Base-by-base conservation (phyloP, 2,888 invertebrate genomes). In the Pyralis farinalis region DNA sequence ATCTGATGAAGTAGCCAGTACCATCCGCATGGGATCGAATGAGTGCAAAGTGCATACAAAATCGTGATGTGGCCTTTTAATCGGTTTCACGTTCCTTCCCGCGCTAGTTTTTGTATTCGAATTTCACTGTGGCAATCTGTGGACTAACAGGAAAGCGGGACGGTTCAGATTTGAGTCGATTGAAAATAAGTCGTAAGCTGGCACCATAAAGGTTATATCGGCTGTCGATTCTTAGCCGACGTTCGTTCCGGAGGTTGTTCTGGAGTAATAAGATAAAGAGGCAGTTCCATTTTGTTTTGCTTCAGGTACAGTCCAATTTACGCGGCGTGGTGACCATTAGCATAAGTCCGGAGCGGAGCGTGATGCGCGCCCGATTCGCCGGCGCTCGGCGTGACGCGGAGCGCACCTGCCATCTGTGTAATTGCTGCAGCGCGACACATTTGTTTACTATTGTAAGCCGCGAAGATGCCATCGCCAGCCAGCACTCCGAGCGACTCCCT, bases 31-130 rank as follows among this genome's bases (percentile, higher is more conserved):
- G 64, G 77, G 68, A 79, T 80, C 77, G 66, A 83, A 77, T 77
- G 79, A 86, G 86, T 87, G 85, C 88, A 88, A 86, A 88, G 86
- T 84, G 88, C 86, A 88, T 84, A 85, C 84, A 81, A 76, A 87
- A 86, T 87, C 88, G 88, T 88, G 88, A 87, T 88, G 88, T 73
- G 81, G 83, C 77, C 79, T 80, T 87, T 88, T 87, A 88, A 87
- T 87, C 88, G 87, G 78, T 87, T 86, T 74, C 87, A 86, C 86
- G 86, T 83, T 84, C 74, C 74, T 82, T 81, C 77, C 78, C 78
- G 81, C 73, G 77, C 75, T 77, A 79, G 80, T 85, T 87, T 87
- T 87, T 85, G 84, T 83, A 81, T 85, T 85, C 81, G 76, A 73
- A 82, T 82, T 84, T 84, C 80, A 81, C 78, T 79, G 75, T 64